Percentiles rank a stretch among this genome's conserved stretches.
phyloP scores from a whole-genome alignment of 2,888 invertebrate species.

The Eremobia ochroleuca region DNA sequence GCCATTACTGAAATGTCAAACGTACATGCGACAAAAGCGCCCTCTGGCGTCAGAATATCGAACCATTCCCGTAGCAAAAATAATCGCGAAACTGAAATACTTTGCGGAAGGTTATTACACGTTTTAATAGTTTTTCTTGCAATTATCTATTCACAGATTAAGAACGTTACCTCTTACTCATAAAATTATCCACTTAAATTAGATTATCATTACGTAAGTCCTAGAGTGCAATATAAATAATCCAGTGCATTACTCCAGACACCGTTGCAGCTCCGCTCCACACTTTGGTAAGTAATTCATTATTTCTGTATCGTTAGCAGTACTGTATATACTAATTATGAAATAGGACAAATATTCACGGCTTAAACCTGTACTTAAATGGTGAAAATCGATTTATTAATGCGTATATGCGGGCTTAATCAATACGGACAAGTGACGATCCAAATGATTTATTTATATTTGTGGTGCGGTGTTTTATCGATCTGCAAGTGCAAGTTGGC shows the following conservation, averaged over 20 bases:
- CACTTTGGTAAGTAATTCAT: slow-evolving; percentile 70
- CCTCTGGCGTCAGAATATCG: slow-evolving; percentile 13
- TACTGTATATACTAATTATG: slow-evolving; percentile 13
- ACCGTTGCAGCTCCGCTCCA: slow-evolving; percentile 51
- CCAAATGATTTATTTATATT: slow-evolving; percentile 70
- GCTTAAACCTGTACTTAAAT: not conserved
- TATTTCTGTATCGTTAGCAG: slow-evolving; percentile 64
- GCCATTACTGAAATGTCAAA: slow-evolving; percentile 56
- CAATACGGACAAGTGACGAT: slow-evolving; percentile 31
- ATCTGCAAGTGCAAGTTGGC: slow-evolving; percentile 59
- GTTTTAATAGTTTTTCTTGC: slow-evolving; percentile 59
- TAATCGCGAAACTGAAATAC: slow-evolving; percentile 46
- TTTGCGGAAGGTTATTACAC: slow-evolving; percentile 62
- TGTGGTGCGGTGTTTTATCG: slow-evolving; percentile 63
- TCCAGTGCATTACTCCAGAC: slow-evolving; percentile 52
- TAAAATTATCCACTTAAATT: slow-evolving; percentile 27
- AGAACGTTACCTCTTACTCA: slow-evolving; percentile 16
- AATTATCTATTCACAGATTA: slow-evolving; percentile 37
- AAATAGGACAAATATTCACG: slow-evolving; percentile 4
- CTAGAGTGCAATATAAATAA: slow-evolving; percentile 54
- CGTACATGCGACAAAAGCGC: slow-evolving; percentile 19
- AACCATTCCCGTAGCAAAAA: slow-evolving; percentile 35
- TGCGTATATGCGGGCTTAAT: slow-evolving; percentile 61
- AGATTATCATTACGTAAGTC: slow-evolving; percentile 41
- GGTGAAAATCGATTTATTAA: slow-evolving; percentile 25